Evolutionary conservation across 2,113 vertebrate species (phyloP).

Genomic region (Pandion haliaetus): DNA sequence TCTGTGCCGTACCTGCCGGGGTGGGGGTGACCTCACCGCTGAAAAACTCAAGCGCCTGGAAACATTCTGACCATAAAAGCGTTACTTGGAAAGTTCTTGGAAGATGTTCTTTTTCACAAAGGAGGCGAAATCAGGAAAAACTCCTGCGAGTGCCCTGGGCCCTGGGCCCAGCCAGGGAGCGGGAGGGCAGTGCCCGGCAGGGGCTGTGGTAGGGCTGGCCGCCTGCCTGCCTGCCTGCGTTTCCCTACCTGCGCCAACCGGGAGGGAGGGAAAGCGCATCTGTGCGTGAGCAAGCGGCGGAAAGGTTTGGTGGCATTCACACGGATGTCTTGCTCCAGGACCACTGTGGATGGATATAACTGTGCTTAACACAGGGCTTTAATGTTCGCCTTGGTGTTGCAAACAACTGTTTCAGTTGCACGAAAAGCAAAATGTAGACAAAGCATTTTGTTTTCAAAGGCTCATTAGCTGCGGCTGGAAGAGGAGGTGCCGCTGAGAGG

Average conservation of each 20-base stretch:
- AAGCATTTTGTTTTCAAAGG: not conserved
- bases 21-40: not conserved
- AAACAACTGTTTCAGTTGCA: not conserved
- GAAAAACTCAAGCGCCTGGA: not conserved
- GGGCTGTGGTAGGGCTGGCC: not conserved
- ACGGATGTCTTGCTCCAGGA: not conserved
- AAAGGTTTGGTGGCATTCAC: not conserved
- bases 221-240: not conserved
- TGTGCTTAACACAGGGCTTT: not conserved
- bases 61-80: not conserved
- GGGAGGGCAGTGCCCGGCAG: rapidly evolving
- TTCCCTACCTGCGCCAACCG: not conserved
- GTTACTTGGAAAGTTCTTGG: rapidly evolving
- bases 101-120: no score
- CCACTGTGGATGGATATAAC: not conserved
- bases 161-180: not conserved
- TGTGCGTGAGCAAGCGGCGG: rapidly evolving
- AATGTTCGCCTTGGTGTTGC: not conserved
- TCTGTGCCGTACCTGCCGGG: not conserved
- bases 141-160: rapidly evolving
- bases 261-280: rapidly evolving
- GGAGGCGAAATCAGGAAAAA: not conserved
- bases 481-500: not conserved
- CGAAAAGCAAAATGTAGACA: not conserved
- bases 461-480: not conserved